Percentiles rank a stretch among this genome's conserved stretches.
phyloP scores from a whole-genome alignment of 1,140 invertebrate genomes.

The Andrena cerasifolii region DNA sequence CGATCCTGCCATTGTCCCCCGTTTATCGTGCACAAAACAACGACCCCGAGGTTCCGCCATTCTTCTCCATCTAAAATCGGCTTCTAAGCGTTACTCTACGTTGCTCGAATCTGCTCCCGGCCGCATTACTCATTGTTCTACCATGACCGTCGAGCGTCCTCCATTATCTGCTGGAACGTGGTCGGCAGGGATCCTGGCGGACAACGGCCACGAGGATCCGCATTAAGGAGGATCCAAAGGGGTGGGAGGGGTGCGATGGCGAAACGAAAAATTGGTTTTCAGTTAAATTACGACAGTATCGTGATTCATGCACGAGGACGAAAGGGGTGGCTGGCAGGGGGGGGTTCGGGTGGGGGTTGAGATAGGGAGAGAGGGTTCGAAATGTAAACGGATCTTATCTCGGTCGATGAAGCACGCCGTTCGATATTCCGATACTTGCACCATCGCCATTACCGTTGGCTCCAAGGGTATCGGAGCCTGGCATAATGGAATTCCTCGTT shows the following conservation, averaged over 20 bases:
- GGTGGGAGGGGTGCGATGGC: conserved; percentile 1
- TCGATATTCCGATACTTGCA: conserved; percentile 59
- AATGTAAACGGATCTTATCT: conserved; percentile 71
- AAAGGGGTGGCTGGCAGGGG: not conserved
- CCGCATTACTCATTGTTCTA: conserved; percentile 63
- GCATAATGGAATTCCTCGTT: conserved; percentile 69
- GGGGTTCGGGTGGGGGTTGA: no score
- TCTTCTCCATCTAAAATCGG: conserved; percentile 30
- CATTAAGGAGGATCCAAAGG: conserved; percentile 26
- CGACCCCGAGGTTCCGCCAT: conserved; percentile 6
- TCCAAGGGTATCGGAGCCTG: conserved; percentile 48
- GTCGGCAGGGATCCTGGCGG: not conserved
- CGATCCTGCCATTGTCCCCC: conserved; percentile 23
- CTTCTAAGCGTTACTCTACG: conserved; percentile 31
- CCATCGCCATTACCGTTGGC: conserved; percentile 28
- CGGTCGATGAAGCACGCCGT: conserved; percentile 65
- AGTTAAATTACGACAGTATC: conserved; percentile 57
- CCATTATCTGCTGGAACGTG: conserved; percentile 22
- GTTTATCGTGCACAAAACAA: conserved; percentile 34
- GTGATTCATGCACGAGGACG: conserved; percentile 58
- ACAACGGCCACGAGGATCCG: conserved; percentile 18
- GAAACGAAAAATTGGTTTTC: conserved; percentile 65
- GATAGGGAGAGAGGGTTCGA: conserved; percentile 19
- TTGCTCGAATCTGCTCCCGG: conserved; percentile 48
- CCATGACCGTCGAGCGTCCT: conserved; percentile 44